Evolutionary conservation across 1,140 invertebrate species (phyloP).

Genomic region (Palaemon carinicauda): DNA sequence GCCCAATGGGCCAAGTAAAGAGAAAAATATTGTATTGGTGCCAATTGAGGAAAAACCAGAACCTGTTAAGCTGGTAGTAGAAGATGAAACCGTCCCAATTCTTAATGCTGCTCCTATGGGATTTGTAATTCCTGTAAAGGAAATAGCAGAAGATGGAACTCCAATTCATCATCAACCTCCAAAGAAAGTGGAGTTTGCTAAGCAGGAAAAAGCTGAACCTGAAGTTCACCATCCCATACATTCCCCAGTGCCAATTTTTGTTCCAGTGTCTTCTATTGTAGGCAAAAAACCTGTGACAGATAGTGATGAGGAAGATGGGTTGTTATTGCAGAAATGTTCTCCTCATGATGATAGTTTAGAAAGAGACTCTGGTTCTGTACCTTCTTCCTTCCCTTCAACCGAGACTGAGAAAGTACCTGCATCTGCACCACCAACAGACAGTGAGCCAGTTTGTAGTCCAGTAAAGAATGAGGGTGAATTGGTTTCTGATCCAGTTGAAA

Average conservation of each 20-base stretch:
- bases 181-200: neutral
- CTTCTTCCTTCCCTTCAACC: neutral
- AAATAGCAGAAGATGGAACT: neutral
- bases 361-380: neutral
- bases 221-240: neutral
- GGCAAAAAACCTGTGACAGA: slow-evolving; percentile 19
- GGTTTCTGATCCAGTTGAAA: neutral
- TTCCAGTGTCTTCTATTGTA: slow-evolving; percentile 6
- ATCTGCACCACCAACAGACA: neutral
- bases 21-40: slow-evolving; percentile 23
- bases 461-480: slow-evolving; percentile 24
- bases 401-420: neutral
- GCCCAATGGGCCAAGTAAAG: neutral
- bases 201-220: neutral
- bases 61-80: slow-evolving; percentile 23
- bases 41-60: slow-evolving; percentile 24
- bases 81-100: neutral
- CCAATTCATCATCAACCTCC: neutral
- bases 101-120: neutral
- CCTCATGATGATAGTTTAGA: slow-evolving; percentile 38
- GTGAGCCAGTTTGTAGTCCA: neutral
- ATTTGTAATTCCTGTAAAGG: neutral
- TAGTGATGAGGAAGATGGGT: slow-evolving; percentile 47
- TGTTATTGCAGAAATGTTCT: slow-evolving; percentile 19
- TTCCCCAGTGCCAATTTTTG: slow-evolving; percentile 14